These are phyloP conservation scores for Strigops habroptila DNA, from an alignment of 2,113 vertebrate species.

Conservation along the genomic window DNA sequence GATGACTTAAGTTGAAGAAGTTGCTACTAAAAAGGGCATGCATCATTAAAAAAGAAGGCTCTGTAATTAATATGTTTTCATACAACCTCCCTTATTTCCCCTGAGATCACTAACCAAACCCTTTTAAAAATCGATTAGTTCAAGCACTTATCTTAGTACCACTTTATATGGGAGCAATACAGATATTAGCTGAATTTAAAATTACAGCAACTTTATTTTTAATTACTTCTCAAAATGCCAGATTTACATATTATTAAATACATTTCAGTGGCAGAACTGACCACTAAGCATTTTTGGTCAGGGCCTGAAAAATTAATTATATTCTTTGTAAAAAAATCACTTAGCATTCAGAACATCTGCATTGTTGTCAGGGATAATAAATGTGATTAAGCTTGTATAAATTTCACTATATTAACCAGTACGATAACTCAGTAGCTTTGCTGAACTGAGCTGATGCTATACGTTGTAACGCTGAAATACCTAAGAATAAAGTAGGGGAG, in stretches of 20 bases:
- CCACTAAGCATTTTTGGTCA: conserved; percentile 73
- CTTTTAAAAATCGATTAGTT: conserved; percentile 65
- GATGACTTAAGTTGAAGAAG: conserved; percentile 42
- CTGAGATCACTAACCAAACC: conserved; percentile 59
- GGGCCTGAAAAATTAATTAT: conserved; percentile 69
- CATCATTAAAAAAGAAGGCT: conserved; percentile 59
- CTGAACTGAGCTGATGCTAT: conserved; percentile 32
- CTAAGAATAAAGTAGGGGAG: not conserved
- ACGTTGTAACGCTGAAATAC: conserved; percentile 35
- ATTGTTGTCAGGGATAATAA: conserved; percentile 75
- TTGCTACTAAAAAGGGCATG: conserved; percentile 40
- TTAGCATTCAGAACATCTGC: conserved; percentile 71
- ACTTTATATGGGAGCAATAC: conserved; percentile 42
- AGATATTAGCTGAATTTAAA: conserved; percentile 66
- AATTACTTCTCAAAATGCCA: conserved; percentile 72
- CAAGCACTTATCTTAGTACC: conserved; percentile 57
- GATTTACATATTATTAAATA: conserved; percentile 74
- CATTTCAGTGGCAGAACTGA: conserved; percentile 71
- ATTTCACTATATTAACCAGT: conserved; percentile 66
- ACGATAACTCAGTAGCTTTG: conserved; percentile 65
- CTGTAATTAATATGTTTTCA: conserved; percentile 65
- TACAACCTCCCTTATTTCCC: conserved; percentile 57
- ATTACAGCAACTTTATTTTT: conserved; percentile 67
- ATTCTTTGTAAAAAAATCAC: conserved; percentile 56
- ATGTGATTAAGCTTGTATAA: conserved; percentile 76